A percentile compares a stretch with the other conserved stretches of the same genome.
These are phyloP conservation scores for Phortica magna DNA, from an alignment of 2,888 invertebrate genomes.

Conservation along the genomic window DNA sequence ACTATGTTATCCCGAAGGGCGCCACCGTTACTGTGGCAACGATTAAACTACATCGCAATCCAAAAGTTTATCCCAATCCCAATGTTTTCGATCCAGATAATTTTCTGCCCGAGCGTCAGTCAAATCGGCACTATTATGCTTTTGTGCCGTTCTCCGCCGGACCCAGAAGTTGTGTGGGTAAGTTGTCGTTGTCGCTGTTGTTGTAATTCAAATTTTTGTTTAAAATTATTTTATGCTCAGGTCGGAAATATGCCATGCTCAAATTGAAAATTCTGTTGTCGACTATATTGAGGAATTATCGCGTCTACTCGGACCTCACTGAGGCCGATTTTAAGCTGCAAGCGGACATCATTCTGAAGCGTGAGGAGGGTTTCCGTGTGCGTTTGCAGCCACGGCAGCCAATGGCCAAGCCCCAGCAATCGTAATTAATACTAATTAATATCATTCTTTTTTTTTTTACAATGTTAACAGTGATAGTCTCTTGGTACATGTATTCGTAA, in stretches of 20 bases:
- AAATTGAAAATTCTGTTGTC: conserved; percentile 88
- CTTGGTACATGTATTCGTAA: background rate
- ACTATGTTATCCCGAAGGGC: conserved; percentile 84
- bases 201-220: too few species aligned
- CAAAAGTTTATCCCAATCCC: conserved; percentile 87
- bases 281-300: conserved; percentile 86
- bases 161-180: conserved; percentile 88
- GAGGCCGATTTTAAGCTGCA: conserved; percentile 86
- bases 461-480: conserved; percentile 11
- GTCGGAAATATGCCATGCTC: conserved; percentile 89
- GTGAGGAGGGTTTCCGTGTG: conserved; percentile 87
- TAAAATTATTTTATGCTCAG: conserved; percentile 75
- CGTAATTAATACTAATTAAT: conserved; percentile 3
- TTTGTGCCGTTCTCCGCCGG: conserved; percentile 91
- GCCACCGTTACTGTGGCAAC: conserved; percentile 83
- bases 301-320: conserved; percentile 83
- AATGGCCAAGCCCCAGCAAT: conserved; percentile 38
- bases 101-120: conserved; percentile 88
- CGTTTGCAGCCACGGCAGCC: conserved; percentile 82
- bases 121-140: conserved; percentile 88
- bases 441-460: conserved; percentile 10
- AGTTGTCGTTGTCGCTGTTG: conserved; percentile 67
- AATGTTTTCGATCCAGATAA: conserved; percentile 89
- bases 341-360: conserved; percentile 88
- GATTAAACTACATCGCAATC: conserved; percentile 84